phyloP scores from a whole-genome alignment of 2,888 invertebrate genomes.

The Eupithecia exiguata region DNA sequence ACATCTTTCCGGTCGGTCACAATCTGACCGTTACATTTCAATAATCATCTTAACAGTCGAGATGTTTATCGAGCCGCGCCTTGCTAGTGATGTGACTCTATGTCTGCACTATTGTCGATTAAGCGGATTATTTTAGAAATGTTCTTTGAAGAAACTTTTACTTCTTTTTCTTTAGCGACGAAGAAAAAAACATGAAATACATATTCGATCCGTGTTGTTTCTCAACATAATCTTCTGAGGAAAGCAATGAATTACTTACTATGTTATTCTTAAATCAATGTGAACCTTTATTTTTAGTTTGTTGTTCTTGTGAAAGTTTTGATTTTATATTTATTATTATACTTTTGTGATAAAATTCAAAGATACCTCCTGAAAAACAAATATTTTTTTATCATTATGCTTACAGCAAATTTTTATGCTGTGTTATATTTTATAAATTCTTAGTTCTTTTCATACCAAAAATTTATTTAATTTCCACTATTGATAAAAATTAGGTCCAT shows the following conservation, averaged over 20 bases:
- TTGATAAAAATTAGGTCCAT: conserved; percentile 24
- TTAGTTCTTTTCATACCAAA: too few relatives aligned
- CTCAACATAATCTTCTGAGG: too few relatives aligned
- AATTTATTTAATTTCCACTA: too few relatives aligned
- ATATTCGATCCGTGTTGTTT: too few relatives aligned
- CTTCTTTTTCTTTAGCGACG: too few relatives aligned
- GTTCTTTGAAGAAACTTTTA: background rate
- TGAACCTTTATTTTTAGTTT: background rate
- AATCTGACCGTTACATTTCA: conserved; percentile 84
- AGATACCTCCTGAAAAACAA: too few relatives aligned
- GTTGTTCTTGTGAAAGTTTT: background rate
- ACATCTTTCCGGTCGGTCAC: conserved; percentile 79
- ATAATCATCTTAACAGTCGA: conserved; percentile 83
- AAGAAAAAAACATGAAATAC: too few relatives aligned
- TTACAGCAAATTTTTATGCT: too few relatives aligned
- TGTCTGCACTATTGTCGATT: background rate
- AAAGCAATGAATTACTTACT: too few relatives aligned
- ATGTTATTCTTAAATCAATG: background rate
- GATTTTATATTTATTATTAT: background rate
- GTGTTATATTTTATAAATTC: too few relatives aligned
- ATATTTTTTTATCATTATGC: too few relatives aligned
- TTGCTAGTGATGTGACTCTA: conserved; percentile 57
- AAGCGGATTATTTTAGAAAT: background rate
- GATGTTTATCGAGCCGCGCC: conserved; percentile 81
- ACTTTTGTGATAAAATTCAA: too few relatives aligned